Evolutionary conservation across 53 echinoderm and acorn worm genomes (phyloP), one percentile per base, ranked within the genome.

Genomic region (Holothuria leucospilota): DNA sequence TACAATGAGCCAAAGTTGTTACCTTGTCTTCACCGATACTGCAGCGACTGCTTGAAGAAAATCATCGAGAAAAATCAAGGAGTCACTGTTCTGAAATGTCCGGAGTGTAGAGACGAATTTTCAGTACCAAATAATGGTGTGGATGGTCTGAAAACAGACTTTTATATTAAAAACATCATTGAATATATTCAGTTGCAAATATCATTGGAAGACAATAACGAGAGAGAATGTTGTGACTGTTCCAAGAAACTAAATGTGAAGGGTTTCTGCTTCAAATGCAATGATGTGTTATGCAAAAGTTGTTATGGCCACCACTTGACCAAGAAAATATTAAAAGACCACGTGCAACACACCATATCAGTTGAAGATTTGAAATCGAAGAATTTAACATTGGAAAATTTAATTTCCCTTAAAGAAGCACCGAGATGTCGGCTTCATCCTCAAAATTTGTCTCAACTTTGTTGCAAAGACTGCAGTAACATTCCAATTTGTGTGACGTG

Each of bases 1-100:
- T 70, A 39, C 18, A 29, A 70, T 20, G 40, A 70, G 12, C 71
- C 71, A 41, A 70, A 70, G 11, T 14, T 30, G 11, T 34, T 70
- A 70, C 71, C 71, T 9, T 70, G 71, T 34, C 71, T 70, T 21
- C 71, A 70, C 39, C 71, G 71, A 34, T 70, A 70, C 71, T 70
- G 71, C 21, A 70, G 13, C 7, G 71, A 34, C 20, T 70, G 71
- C 71, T 21, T 70, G 38, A 70, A 34, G 27, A 14, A 18, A 34
- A 27, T 34, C 71, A 70, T 70, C 21, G 39, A 70, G 41, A 21
- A 18, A 0, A 70, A 41, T 70, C 38, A 30, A 20, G 39, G 13
- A 20, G 71, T 18, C 24, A 30, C 71, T 18, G 34, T 34, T 34
- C 2, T 70, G 13, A 70, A 29, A 29, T 70, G 71, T 21, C 71